Percentiles rank a stretch among this genome's conserved stretches.
Conservation (phyloP, 2,113 vertebrate species). For the Ondatra zibethicus region DNA sequence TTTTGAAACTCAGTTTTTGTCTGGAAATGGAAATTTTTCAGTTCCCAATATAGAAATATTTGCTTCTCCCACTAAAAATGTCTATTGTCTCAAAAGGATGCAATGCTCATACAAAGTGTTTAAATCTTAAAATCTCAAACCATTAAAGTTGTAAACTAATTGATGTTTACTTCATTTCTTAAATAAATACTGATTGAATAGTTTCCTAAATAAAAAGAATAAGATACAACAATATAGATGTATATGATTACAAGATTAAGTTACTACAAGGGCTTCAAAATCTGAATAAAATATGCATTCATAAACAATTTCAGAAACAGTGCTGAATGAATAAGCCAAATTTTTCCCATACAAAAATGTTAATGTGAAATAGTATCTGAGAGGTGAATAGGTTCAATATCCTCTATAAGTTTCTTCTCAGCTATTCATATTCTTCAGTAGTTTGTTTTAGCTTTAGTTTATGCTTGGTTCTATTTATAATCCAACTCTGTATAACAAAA, state of each 20-base stretch:
- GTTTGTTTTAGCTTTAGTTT: neutral
- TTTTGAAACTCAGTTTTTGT: conserved; percentile 65
- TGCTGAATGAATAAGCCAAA: neutral
- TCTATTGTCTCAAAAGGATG: conserved; percentile 13
- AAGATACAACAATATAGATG: neutral
- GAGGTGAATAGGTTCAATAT: neutral
- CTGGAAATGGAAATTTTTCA: conserved; percentile 60
- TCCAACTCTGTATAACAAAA: neutral
- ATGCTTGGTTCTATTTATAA: neutral
- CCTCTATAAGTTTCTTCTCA: conserved; percentile 9
- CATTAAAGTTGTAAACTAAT: conserved; percentile 44
- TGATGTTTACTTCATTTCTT: conserved; percentile 39
- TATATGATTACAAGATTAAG: neutral
- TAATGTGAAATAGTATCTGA: neutral
- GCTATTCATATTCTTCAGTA: conserved; percentile 23
- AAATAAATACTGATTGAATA: conserved; percentile 14
- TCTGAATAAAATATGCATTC: neutral
- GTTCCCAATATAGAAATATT: conserved; percentile 54
- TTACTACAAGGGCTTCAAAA: neutral
- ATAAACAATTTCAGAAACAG: neutral
- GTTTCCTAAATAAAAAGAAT: neutral
- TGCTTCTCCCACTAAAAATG: conserved; percentile 29
- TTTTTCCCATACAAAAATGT: neutral
- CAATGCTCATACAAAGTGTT: conserved; percentile 16
- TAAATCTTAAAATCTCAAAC: neutral